Evolutionary conservation across 1,140 invertebrate species (phyloP), one percentile per base, ranked within the genome.

Genomic region (Drosophila ficusphila): DNA sequence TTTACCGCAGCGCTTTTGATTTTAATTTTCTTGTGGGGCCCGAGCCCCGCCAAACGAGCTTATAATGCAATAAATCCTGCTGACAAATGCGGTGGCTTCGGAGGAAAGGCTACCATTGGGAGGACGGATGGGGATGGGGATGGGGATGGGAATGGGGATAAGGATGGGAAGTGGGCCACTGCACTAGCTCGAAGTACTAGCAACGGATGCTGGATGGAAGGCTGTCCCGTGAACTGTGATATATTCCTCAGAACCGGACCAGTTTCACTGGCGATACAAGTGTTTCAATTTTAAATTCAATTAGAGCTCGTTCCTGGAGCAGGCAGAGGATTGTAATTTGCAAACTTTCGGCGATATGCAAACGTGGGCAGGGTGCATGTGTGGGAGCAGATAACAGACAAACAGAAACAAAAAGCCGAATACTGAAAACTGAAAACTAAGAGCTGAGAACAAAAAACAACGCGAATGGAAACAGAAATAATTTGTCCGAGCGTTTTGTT

Each of bases 31-130:
- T 18, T 41, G 14, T 18, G 6, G 2, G 18, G 9, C 1, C 23
- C 12, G 21, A 54, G 16, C 36, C 47, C 23, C 16, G 18, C 29
- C 7, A 4, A 11, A 38, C 25, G 7, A 49, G 34, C 41, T 46
- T 52, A 39, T 49, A 49, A 61, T 76, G 71, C 76, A 76, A 85
- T 85, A 85, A 85, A 79, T 85, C 81, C 79, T 36, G 29, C 57
- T 76, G 76, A 83, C 79, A 83, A 85, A 86, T 76, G 71, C 69
- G 36, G 53, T 54, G 75, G 73, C 76, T 77, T n/a, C n/a, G n/a
- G n/a, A n/a, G n/a, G n/a, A n/a, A n/a, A n/a, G n/a, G n/a, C n/a
- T n/a, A n/a, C n/a, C n/a, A n/a, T n/a, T n/a, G n/a, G n/a, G n/a
- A n/a, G n/a, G n/a, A n/a, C n/a, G n/a, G n/a, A n/a, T n/a, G n/a